These are phyloP conservation scores for Corythoichthys intestinalis DNA, from an alignment of 2,113 vertebrate species.

Conservation along the genomic window DNA sequence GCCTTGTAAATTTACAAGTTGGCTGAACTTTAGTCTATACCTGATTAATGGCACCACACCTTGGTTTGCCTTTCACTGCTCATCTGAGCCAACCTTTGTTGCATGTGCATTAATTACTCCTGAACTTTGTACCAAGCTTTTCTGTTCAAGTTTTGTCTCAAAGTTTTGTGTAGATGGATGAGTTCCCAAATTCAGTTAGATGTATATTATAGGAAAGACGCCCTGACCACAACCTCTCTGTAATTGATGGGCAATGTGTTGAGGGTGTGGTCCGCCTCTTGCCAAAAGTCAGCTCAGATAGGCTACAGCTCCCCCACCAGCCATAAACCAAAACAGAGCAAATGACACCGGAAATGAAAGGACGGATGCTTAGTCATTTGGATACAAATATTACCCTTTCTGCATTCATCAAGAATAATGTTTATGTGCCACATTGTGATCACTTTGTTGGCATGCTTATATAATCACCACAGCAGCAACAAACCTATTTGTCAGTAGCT, in stretches of 20 bases:
- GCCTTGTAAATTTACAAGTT: not conserved
- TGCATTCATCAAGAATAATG: not conserved
- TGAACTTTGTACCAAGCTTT: not conserved
- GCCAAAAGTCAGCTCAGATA: not conserved
- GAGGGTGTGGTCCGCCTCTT: not conserved
- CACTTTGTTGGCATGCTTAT: slow-evolving; percentile 20
- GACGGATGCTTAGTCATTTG: not conserved
- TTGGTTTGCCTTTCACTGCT: slow-evolving; percentile 28
- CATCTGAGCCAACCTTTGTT: not conserved
- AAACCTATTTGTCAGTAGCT: slow-evolving; percentile 49
- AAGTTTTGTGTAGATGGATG: not conserved
- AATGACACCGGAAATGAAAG: not conserved
- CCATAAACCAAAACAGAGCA: not conserved
- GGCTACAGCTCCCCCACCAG: not conserved
- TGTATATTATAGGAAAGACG: not conserved
- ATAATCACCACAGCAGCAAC: slow-evolving; percentile 8
- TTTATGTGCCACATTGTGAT: not conserved
- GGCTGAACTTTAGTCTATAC: slow-evolving; percentile 40
- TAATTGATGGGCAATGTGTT: not conserved
- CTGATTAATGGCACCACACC: slow-evolving; percentile 4
- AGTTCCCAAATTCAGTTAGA: not conserved
- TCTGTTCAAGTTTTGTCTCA: not conserved
- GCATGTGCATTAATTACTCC: not conserved
- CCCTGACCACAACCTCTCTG: not conserved
- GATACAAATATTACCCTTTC: not conserved